These are phyloP conservation scores for Pegoplata infirma DNA, from an alignment of 2,888 invertebrate genomes.

Conservation along the genomic window DNA sequence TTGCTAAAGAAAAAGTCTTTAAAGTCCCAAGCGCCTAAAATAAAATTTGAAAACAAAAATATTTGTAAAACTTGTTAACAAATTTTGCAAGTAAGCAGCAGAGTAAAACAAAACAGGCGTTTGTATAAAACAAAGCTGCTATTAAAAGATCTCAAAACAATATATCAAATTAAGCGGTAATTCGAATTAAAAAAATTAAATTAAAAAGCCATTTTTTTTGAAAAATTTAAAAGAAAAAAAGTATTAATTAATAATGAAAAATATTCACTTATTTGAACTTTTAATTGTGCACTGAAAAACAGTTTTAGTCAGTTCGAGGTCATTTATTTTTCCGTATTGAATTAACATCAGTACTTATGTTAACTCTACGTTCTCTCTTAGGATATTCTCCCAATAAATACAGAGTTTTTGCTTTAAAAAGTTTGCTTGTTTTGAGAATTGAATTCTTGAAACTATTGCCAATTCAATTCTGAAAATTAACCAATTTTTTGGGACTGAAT, in stretches of 20 bases:
- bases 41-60: background rate
- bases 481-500: too few species aligned
- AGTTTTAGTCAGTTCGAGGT: too few species aligned
- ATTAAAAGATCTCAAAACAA: conserved; percentile 52
- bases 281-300: too few species aligned
- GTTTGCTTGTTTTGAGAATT: too few species aligned
- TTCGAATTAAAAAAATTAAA: background rate
- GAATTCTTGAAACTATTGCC: too few species aligned
- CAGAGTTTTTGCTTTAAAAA: too few species aligned
- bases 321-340: too few species aligned
- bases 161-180: background rate
- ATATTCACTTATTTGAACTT: background rate
- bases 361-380: too few species aligned
- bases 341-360: too few species aligned
- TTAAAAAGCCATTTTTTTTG: background rate
- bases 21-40: conserved; percentile 22
- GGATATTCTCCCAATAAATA: too few species aligned
- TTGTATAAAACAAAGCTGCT: conserved; percentile 11
- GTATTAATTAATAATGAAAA: background rate
- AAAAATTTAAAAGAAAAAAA: too few species aligned
- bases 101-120: conserved; percentile 12
- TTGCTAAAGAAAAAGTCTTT: conserved; percentile 4
- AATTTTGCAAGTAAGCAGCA: conserved; percentile 58
- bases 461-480: too few species aligned
- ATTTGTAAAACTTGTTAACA: conserved; percentile 49